A percentile compares a stretch with the other conserved stretches of the same genome.
Evolutionary conservation across 2,888 invertebrate species (phyloP).

Genomic region (Microplitis manilae): DNA sequence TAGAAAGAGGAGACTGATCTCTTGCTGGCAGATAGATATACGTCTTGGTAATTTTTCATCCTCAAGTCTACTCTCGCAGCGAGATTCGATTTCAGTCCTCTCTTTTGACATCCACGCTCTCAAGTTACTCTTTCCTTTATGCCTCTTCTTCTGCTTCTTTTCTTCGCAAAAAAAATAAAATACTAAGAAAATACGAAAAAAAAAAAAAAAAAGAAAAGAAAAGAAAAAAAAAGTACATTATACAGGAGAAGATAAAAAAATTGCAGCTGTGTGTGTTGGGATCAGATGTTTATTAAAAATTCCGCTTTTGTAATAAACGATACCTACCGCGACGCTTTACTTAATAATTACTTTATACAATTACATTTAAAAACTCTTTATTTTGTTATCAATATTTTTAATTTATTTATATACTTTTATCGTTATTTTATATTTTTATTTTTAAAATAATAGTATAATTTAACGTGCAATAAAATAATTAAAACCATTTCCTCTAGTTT

Average conservation of each 20-base stretch:
- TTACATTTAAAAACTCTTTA: not conserved
- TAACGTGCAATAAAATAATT: not conserved
- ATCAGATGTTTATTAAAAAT: slow-evolving; percentile 28
- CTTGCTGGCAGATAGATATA: slow-evolving; percentile 21
- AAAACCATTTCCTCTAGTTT: not conserved
- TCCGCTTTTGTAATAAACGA: not conserved
- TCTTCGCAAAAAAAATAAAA: not conserved
- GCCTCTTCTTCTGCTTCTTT: slow-evolving; percentile 25
- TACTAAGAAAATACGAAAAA: not conserved
- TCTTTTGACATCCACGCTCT: slow-evolving; percentile 43
- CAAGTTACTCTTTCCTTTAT: slow-evolving; percentile 34
- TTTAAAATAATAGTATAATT: not conserved
- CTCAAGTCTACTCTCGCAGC: slow-evolving; percentile 33
- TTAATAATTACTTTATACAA: not conserved
- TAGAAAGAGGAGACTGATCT: slow-evolving; percentile 19
- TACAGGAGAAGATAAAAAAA: not conserved
- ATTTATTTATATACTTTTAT: no score
- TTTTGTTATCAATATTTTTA: no score
- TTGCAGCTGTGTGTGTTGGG: not conserved
- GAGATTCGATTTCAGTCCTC: slow-evolving; percentile 41
- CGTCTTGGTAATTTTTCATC: slow-evolving; percentile 43
- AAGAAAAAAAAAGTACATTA: not conserved
- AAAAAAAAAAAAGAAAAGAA: not conserved
- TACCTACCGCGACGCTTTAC: not conserved
- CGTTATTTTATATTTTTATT: not conserved